phyloP scores from a whole-genome alignment of 2,888 invertebrate genomes.

The Tipula helvola region DNA sequence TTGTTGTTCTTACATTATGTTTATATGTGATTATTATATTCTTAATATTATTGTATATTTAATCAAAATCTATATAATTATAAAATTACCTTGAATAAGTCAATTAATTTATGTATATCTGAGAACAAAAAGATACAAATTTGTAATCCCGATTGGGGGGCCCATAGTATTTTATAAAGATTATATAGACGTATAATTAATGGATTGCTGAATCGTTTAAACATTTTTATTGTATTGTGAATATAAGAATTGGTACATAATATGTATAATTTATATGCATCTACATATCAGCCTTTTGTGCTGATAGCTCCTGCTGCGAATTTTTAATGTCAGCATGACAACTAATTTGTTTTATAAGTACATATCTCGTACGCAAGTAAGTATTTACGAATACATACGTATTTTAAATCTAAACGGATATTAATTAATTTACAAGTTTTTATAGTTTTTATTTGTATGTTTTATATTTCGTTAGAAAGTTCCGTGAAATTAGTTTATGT shows the following conservation, averaged over 20 bases:
- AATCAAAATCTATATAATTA: background rate
- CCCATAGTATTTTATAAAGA: background rate
- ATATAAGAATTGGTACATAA: background rate
- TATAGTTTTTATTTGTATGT: background rate
- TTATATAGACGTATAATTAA: background rate
- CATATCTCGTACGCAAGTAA: background rate
- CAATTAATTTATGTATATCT: background rate
- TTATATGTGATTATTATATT: background rate
- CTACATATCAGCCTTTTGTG: background rate
- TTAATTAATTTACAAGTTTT: background rate
- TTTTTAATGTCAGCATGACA: background rate
- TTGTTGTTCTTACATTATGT: background rate
- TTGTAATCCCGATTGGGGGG: background rate
- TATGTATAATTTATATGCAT: background rate
- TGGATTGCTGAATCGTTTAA: background rate
- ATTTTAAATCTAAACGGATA: background rate
- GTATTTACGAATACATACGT: background rate
- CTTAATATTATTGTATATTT: background rate
- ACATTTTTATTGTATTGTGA: no score
- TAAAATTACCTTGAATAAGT: background rate
- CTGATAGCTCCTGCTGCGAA: background rate
- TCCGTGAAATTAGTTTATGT: background rate
- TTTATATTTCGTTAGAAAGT: background rate
- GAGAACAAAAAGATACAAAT: background rate
- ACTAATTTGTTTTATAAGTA: background rate